Base-by-base conservation (phyloP, 2,113 vertebrate genomes). In the Mus spicilegus region DNA sequence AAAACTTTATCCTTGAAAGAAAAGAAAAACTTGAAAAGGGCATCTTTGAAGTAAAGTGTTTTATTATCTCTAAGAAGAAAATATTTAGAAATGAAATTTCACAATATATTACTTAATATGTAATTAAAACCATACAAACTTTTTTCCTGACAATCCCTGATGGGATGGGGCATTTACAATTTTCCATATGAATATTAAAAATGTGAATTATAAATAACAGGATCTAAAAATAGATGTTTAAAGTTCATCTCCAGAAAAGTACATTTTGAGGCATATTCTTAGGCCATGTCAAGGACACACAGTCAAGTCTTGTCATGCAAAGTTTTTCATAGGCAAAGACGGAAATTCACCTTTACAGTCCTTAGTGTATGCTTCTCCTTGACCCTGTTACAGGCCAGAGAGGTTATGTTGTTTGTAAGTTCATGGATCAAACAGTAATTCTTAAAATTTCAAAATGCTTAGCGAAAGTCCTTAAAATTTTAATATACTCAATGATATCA, bases 31-130 rank as follows among this genome's bases (percentile, higher is more conserved):
- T 73, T 69, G 20, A n/a, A 75, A 73, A 4, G 65, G 24, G 1
- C 14, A 49, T 61, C 19, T 91, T 19, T n/a, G 1, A 82, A 36
- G 46, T 89, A 24, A 78, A 63, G 19, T 42, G 5, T 80, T 91
- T 87, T 70, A 9, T 39, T 42, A 93, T 93, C 46, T 87, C 70
- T 80, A 46, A 49, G 69, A 95, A 90, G 63, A 91, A 89, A 87
- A 92, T 20, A 51, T 76, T 91, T 54, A 42, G 16, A 42, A 69
- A 63, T 72, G 33, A 61, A 65, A 56, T 2, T 82, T 90, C 81
- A 24, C 12, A 85, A 39, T 81, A 85, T 84, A 26, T 28, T 63
- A 28, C 42, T 81, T 61, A 19, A 63, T 36, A 39, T 89, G 8
- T 86, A 46, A 61, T 76, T n/a, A 96, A 95, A 88, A 26, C 42